Base-by-base conservation (phyloP, 2,888 invertebrate species). In the Parnassius smintheus region DNA sequence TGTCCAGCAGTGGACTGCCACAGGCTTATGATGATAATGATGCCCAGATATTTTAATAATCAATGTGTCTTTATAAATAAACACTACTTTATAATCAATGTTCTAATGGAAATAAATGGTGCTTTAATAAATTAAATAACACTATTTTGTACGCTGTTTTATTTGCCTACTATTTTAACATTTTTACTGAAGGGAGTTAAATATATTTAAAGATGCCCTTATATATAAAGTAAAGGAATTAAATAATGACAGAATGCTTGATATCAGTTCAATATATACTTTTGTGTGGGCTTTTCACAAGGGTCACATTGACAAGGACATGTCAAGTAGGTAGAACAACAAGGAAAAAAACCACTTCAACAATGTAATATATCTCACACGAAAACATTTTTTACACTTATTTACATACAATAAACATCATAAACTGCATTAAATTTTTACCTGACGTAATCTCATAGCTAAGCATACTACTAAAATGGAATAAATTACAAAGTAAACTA, bases 71-170 rank as follows among this genome's bases (percentile, higher is more conserved):
- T 25, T 25, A 25, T 25, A 25, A 3, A 25, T 25, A 25, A 3
- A 25, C 25, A 25, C 3, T 25, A 25, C 25, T 25, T 25, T 25
- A 18, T 25, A 25, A 25, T 18, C 25, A 25, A 25, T 25, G 25
- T 25, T 25, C 12, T 46, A 46, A 46, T 7, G n/a, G n/a, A 46
- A 2, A n/a, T 44, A 46, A n/a, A 46, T 46, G 46, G 46, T 46
- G 46, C 46, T 46, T 46, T 49, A 46, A 44, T 63, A 65, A 60
- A 68, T 61, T 25, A 57, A 62, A 64, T 68, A 56, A 59, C 53
- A 48, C 54, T 51, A 52, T 52, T 59, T 59, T 59, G 41, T 55
- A 22, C 41, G 46, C 49, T 10, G 22, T 58, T 62, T 62, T 62
- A 62, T 58, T 41, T 49, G 51, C 57, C 53, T 62, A 61, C 48